Conservation (phyloP, 2,113 vertebrate genomes). For the Puffinus mauretanicus region DNA sequence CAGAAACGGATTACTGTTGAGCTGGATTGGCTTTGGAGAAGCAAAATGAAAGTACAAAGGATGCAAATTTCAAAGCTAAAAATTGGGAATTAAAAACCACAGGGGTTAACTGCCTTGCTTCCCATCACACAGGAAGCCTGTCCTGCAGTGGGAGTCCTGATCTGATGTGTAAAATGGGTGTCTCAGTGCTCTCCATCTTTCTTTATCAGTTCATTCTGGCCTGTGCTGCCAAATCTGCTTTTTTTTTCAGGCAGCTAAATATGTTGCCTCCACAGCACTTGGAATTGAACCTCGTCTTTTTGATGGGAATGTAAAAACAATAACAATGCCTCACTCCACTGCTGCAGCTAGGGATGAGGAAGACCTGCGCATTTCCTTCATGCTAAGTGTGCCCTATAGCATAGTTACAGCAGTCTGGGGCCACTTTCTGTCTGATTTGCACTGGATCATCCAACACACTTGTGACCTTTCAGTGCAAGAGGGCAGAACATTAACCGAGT, state of each 20-base stretch:
- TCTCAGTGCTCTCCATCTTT: neutral
- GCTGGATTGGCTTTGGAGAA: neutral
- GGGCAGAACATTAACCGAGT: neutral
- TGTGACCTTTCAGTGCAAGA: neutral
- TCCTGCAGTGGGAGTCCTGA: neutral
- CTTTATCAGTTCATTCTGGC: neutral
- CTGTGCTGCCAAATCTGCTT: neutral
- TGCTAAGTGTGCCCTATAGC: neutral
- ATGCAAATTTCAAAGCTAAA: slow-evolving; percentile 2
- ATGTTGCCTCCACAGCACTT: neutral
- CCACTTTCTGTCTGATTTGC: neutral
- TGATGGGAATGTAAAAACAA: neutral
- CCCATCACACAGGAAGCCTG: neutral
- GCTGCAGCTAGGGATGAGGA: neutral
- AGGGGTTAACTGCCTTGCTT: neutral
- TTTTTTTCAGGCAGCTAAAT: neutral
- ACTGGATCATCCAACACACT: neutral
- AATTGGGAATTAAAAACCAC: neutral
- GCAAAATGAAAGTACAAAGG: neutral
- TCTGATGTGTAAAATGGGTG: neutral
- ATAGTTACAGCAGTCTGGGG: neutral
- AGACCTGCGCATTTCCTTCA: neutral
- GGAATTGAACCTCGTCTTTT: neutral
- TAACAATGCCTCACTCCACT: neutral
- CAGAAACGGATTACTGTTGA: neutral